phyloP scores from a whole-genome alignment of 2,797 vertebrate genomes.

The Sebastes hubbsi region DNA sequence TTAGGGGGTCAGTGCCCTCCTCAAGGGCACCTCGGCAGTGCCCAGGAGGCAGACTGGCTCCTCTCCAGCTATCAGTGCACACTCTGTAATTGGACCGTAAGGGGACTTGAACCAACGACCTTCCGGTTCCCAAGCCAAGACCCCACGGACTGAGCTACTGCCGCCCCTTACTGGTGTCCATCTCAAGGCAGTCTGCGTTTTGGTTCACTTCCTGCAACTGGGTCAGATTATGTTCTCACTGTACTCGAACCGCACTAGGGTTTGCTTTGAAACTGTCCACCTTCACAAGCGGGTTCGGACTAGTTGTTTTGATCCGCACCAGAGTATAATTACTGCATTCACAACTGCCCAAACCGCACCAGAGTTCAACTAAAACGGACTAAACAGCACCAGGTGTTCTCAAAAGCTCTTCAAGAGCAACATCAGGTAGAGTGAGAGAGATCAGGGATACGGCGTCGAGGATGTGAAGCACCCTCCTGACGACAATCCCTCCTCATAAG shows the following conservation, averaged over 20 bases:
- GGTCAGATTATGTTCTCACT: not conserved
- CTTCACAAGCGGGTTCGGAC: accelerated
- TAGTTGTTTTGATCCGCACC: too few relatives aligned
- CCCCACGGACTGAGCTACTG: too few relatives aligned
- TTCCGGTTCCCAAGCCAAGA: too few relatives aligned
- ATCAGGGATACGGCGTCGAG: slow-evolving; percentile 32
- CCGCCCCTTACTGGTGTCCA: accelerated
- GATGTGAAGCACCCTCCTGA: slow-evolving; percentile 27
- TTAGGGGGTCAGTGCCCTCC: too few relatives aligned
- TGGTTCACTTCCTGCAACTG: not conserved
- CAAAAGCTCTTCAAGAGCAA: slow-evolving; percentile 8
- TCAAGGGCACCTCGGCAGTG: too few relatives aligned
- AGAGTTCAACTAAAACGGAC: not conserved
- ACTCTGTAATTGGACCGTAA: too few relatives aligned
- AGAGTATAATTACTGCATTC: accelerated
- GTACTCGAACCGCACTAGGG: not conserved
- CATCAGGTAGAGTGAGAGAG: not conserved
- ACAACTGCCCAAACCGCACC: not conserved
- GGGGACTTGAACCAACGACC: too few relatives aligned
- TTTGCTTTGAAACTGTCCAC: too few relatives aligned
- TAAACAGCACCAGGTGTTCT: not conserved
- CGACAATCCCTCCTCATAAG: slow-evolving; percentile 19
- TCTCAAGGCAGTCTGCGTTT: not conserved
- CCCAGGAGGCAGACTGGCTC: too few relatives aligned
- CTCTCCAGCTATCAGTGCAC: too few relatives aligned